phyloP scores from a whole-genome alignment of 1,140 invertebrate genomes.

The Vollenhovia emeryi region DNA sequence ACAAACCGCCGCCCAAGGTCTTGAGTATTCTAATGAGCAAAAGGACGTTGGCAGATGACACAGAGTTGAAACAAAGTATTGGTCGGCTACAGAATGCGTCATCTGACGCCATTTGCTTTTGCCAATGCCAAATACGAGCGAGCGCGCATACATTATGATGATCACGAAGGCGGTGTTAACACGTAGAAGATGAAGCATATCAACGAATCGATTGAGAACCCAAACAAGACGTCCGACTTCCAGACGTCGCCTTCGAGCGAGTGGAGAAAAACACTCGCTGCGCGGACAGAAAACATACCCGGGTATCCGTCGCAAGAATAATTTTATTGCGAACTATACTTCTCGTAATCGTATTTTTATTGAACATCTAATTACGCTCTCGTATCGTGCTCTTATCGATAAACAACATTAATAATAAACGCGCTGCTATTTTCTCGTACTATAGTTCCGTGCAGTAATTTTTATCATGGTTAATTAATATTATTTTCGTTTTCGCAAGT shows the following conservation, averaged over 20 bases:
- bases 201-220: constrained; percentile 39
- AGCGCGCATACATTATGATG: constrained; percentile 43
- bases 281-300: not conserved
- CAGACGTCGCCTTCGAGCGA: constrained; percentile 22
- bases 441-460: not conserved
- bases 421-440: not conserved
- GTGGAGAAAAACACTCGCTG: not conserved
- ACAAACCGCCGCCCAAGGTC: not conserved
- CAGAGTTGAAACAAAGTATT: not conserved
- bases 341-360: not conserved
- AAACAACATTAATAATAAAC: not conserved
- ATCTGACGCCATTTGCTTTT: constrained; percentile 44
- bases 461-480: not conserved
- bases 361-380: not conserved
- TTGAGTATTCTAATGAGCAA: not conserved
- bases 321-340: not conserved
- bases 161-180: constrained; percentile 50
- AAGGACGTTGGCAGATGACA: not conserved
- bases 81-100: not conserved
- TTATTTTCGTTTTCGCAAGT: not conserved
- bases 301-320: not conserved
- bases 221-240: constrained; percentile 28
- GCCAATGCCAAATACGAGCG: constrained; percentile 45
- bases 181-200: constrained; percentile 22
- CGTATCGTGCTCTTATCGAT: not conserved